Evolutionary conservation across 2,888 invertebrate genomes (phyloP), one percentile per base, ranked within the genome.

Genomic region (Theretra japonica): DNA sequence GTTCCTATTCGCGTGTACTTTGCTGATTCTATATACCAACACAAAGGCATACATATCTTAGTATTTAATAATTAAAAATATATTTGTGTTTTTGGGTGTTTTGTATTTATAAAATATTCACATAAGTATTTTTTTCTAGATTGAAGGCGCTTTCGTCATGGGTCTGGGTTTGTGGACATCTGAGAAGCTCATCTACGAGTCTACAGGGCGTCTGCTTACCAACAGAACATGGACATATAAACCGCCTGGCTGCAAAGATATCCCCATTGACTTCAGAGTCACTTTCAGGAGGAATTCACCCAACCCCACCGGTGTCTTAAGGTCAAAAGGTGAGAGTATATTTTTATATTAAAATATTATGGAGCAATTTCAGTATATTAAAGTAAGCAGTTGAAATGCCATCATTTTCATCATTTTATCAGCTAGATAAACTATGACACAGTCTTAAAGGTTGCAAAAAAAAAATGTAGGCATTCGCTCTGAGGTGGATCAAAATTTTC

Each of bases 221-320:
- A 94, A 96, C 80, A 92, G 96, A 30, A 97, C 97, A 0, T 97
- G 97, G 97, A 95, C 93, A 21, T 97, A 97, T 86, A 96, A 96
- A 83, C 95, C 96, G 4, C 96, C 96, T 0, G 96, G 96, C 0
- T 95, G 95, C 0, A 96, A 95, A 78, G 97, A 97, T 81, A 96
- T 97, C 75, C 97, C 97, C 0, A 90, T 94, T 0, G 96, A 97
- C 88, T 96, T 97, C 77, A 91, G 96, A 59, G 87, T 97, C 2
- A 93, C 92, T 53, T 96, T 97, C 78, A 91, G 94, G 21, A 93
- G 95, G 74, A 96, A 96, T 80, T 90, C 95, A 23, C 89, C 94
- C 0, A 97, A 96, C 86, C 90, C 95, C 0, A 81, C 92, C 0
- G 96, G 96, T 28, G 95, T 97, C 21, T 88, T 97, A 23, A 90